These are phyloP conservation scores for Hassar affinis DNA, from an alignment of 2,113 vertebrate genomes.

Conservation along the genomic window DNA sequence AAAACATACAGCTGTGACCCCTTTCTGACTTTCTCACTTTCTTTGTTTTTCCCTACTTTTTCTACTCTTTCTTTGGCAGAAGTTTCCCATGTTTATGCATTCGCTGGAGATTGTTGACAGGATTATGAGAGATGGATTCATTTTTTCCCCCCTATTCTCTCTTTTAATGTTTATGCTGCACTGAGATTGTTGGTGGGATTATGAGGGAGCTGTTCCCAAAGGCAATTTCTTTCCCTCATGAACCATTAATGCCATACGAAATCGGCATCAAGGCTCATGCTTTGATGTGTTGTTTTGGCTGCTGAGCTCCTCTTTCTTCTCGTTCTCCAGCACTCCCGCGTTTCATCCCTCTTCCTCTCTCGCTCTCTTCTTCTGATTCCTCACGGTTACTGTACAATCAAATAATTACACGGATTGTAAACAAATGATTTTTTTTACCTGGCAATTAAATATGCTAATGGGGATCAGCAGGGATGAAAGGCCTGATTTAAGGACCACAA, in stretches of 20 bases:
- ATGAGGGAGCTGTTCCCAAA: conserved; percentile 72
- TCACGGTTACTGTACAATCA: conserved; percentile 88
- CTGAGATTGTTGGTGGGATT: conserved; percentile 86
- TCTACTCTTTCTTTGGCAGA: conserved; percentile 68
- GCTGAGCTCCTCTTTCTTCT: conserved; percentile 42
- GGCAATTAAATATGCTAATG: conserved; percentile 73
- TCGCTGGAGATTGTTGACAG: conserved; percentile 85
- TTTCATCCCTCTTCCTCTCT: conserved; percentile 17
- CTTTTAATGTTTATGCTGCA: conserved; percentile 81
- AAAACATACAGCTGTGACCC: background rate
- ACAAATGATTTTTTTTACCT: conserved; percentile 67
- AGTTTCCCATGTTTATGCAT: conserved; percentile 85
- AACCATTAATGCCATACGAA: conserved; percentile 55
- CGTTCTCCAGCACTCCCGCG: conserved; percentile 7
- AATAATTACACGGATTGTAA: conserved; percentile 90
- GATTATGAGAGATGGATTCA: conserved; percentile 82
- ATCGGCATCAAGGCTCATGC: conserved; percentile 47
- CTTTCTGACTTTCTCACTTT: background rate
- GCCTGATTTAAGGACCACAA: conserved; percentile 72
- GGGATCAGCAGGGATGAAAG: conserved; percentile 65
- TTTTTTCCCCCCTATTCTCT: conserved; percentile 71
- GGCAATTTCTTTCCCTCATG: conserved; percentile 51
- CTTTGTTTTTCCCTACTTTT: conserved; percentile 48
- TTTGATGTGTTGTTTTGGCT: conserved; percentile 54
- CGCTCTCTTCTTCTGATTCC: conserved; percentile 19